Conservation (phyloP, 2,113 vertebrate species). For the Sula dactylatra region DNA sequence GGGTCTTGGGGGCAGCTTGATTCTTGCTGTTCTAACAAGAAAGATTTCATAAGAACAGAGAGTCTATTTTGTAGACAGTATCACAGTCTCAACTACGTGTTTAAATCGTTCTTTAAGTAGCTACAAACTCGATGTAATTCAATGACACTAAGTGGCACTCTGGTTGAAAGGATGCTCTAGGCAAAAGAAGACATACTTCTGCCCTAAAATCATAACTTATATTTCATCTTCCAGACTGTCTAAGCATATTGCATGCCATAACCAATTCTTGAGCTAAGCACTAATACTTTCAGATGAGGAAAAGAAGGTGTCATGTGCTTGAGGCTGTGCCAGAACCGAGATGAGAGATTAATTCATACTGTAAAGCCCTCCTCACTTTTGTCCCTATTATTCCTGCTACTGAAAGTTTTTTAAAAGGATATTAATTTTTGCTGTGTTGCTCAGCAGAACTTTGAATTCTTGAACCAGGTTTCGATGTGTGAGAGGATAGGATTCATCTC, state of each 20-base stretch:
- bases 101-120: background rate
- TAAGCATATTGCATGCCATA: background rate
- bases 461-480: background rate
- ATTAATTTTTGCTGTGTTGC: background rate
- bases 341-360: background rate
- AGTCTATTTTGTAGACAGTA: background rate
- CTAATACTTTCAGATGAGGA: background rate
- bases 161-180: background rate
- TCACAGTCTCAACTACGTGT: background rate
- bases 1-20: background rate
- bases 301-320: background rate
- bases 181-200: background rate
- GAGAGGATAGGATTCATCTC: background rate
- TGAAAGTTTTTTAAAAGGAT: background rate
- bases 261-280: background rate
- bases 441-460: background rate
- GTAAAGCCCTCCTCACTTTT: background rate
- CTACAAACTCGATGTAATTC: background rate
- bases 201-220: background rate
- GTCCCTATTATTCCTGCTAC: background rate
- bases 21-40: background rate
- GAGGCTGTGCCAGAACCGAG: background rate
- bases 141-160: background rate
- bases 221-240: background rate
- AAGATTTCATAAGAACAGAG: background rate